These are phyloP conservation scores for Drosophila colorata DNA, from an alignment of 2,888 invertebrate species.

Conservation along the genomic window DNA sequence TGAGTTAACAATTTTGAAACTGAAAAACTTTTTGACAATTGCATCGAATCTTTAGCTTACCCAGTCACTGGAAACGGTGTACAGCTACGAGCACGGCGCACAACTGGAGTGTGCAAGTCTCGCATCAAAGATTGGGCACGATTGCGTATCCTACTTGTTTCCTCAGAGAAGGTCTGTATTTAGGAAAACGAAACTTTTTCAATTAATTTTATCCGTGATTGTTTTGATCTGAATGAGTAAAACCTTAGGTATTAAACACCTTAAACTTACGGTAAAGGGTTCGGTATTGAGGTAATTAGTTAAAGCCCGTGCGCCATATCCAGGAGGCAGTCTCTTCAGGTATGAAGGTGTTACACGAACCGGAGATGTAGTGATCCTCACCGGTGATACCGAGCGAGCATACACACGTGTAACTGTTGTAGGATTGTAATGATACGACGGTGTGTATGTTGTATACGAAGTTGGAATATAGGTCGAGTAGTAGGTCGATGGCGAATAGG, in stretches of 20 bases:
- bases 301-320: conserved; percentile 88
- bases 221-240: background rate
- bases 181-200: background rate
- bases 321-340: conserved; percentile 88
- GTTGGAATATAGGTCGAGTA: conserved; percentile 76
- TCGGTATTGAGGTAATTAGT: conserved; percentile 93
- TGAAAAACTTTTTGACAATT: background rate
- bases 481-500: conserved; percentile 72
- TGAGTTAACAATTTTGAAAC: background rate
- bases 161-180: conserved; percentile 92
- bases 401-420: conserved; percentile 79
- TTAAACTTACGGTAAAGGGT: conserved; percentile 89
- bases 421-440: conserved; percentile 79
- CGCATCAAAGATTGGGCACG: conserved; percentile 91
- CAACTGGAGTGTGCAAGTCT: conserved; percentile 91
- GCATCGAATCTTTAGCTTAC: conserved; percentile 64
- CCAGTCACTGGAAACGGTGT: conserved; percentile 84
- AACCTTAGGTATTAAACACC: conserved; percentile 13
- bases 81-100: conserved; percentile 89
- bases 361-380: conserved; percentile 80
- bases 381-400: conserved; percentile 77
- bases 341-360: conserved; percentile 88
- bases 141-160: conserved; percentile 92
- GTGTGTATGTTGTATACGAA: conserved; percentile 73
- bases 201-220: background rate